Conservation (phyloP, 2,113 vertebrate genomes). For the Alligator mississippiensis region DNA sequence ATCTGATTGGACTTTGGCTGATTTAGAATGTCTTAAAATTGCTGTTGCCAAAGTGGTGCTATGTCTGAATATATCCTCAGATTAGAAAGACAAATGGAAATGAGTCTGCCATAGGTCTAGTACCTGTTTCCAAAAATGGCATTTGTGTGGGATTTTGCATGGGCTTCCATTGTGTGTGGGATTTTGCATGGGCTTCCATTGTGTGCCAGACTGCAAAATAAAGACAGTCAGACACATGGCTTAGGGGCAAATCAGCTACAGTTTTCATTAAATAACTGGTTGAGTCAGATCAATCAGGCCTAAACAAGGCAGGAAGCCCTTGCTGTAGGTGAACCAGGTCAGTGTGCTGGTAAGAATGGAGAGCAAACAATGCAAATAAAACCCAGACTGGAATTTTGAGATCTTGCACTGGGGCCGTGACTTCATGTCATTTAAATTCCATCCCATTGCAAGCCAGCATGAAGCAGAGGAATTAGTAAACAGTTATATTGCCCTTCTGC, state of each 20-base stretch:
- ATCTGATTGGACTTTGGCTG: background rate
- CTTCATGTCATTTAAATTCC: background rate
- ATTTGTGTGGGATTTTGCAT: background rate
- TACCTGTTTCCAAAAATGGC: background rate
- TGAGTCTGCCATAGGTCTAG: background rate
- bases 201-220: background rate
- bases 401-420: background rate
- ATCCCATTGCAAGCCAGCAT: background rate
- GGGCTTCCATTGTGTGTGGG: background rate
- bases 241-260: background rate
- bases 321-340: accelerated
- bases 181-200: background rate
- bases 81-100: background rate
- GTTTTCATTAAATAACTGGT: background rate
- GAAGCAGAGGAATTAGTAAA: background rate
- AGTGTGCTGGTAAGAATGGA: background rate
- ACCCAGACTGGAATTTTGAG: background rate
- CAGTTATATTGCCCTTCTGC: background rate
- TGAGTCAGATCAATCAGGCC: background rate
- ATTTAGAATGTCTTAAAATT: background rate
- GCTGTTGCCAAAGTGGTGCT: background rate
- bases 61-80: background rate
- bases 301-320: background rate
- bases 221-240: background rate
- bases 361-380: background rate